These are phyloP conservation scores for Galeopterus variegatus DNA, from an alignment of 2,113 vertebrate species.

Conservation along the genomic window DNA sequence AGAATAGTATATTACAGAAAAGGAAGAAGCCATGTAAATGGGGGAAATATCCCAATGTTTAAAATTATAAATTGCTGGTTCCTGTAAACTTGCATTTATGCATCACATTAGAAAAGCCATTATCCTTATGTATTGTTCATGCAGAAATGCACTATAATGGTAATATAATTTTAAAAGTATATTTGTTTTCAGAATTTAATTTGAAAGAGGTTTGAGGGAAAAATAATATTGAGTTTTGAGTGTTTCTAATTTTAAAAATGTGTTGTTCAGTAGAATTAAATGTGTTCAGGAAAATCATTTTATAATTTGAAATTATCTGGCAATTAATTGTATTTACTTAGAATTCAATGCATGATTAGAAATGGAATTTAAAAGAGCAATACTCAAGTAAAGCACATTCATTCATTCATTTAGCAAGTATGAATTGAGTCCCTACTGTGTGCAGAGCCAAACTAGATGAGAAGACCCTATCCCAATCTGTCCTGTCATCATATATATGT, in stretches of 20 bases:
- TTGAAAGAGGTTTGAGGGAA: conserved; percentile 42
- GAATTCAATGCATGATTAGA: conserved; percentile 12
- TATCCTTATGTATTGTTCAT: conserved; percentile 37
- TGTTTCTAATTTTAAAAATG: conserved; percentile 44
- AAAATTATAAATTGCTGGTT: conserved; percentile 28
- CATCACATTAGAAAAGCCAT: conserved; percentile 55
- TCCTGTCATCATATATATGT: neutral
- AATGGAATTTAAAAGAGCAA: neutral
- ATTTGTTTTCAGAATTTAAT: conserved; percentile 64
- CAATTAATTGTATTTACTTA: conserved; percentile 67
- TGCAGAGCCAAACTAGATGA: neutral
- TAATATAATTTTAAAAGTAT: conserved; percentile 66
- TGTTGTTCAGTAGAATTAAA: conserved; percentile 38
- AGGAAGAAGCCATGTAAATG: neutral
- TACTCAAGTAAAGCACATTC: neutral
- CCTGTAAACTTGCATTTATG: conserved; percentile 49
- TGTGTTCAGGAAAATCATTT: neutral
- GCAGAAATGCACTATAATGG: conserved; percentile 38
- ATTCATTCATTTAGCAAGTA: neutral
- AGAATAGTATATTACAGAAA: neutral
- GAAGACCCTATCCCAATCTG: neutral
- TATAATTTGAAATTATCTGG: conserved; percentile 44
- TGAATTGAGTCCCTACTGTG: neutral
- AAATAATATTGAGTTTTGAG: neutral
- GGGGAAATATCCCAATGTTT: neutral